Evolutionary conservation across 2,113 vertebrate genomes (phyloP).

Genomic region (Gallinago jamesoni): DNA sequence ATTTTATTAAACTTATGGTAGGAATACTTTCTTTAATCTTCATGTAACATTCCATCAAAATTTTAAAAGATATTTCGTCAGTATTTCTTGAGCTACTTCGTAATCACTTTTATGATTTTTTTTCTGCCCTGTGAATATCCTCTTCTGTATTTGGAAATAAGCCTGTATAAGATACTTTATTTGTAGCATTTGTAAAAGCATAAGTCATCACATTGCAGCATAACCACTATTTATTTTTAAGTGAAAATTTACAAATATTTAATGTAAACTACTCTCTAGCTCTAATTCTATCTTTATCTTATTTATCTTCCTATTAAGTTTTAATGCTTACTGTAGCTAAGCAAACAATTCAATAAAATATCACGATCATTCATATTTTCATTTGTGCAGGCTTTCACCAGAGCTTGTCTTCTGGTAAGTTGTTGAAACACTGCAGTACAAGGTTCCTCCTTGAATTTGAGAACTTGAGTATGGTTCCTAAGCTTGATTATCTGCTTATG

Average conservation of each 20-base stretch:
- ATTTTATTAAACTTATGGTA: neutral
- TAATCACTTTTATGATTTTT: neutral
- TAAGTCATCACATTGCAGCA: neutral
- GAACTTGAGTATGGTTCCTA: neutral
- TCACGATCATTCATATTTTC: neutral
- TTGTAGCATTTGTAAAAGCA: neutral
- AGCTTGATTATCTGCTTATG: neutral
- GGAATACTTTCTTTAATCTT: neutral
- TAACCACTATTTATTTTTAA: neutral
- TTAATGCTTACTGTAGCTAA: neutral
- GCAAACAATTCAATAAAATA: neutral
- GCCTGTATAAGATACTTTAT: neutral
- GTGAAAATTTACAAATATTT: neutral
- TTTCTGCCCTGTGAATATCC: neutral
- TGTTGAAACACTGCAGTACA: neutral
- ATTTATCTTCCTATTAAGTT: neutral
- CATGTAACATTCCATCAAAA: neutral
- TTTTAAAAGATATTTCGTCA: neutral
- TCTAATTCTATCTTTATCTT: neutral
- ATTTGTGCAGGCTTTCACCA: neutral
- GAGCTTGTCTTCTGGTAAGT: neutral
- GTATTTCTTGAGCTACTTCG: neutral
- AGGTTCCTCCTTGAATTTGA: neutral
- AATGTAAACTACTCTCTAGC: neutral
- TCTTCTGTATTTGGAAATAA: neutral